phyloP scores from a whole-genome alignment of 2,888 invertebrate genomes.

The Spilarctia lutea region DNA sequence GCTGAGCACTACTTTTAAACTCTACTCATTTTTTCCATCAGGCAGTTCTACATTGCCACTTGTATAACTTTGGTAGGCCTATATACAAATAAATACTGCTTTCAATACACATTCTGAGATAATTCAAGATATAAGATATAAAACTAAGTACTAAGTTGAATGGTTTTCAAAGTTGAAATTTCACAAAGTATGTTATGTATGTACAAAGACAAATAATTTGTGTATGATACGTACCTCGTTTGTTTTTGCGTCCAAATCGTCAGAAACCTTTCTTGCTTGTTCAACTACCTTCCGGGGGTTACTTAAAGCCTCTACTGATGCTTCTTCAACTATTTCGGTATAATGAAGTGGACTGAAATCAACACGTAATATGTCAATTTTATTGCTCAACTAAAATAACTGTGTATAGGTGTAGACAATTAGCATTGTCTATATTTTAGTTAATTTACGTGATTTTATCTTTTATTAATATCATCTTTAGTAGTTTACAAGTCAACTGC shows the following conservation, averaged over 20 bases:
- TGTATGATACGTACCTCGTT: not conserved
- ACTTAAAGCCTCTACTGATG: not conserved
- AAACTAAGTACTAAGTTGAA: too few species aligned
- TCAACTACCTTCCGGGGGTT: not conserved
- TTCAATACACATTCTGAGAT: too few species aligned
- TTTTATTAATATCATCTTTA: too few species aligned
- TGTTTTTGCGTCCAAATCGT: not conserved
- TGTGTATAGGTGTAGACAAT: not conserved
- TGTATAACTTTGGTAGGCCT: too few species aligned
- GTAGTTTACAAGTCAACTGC: too few species aligned
- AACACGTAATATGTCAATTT: not conserved
- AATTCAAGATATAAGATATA: too few species aligned
- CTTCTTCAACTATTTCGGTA: not conserved
- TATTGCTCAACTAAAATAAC: not conserved
- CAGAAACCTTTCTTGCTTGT: not conserved
- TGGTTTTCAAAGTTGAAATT: too few species aligned
- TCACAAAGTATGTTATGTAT: too few species aligned
- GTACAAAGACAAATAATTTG: not conserved
- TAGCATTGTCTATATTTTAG: not conserved
- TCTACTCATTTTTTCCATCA: too few species aligned
- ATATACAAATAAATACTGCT: too few species aligned
- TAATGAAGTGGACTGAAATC: not conserved
- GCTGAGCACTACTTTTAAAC: too few species aligned
- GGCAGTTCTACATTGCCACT: too few species aligned
- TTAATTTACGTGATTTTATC: not conserved